Percentiles rank a stretch among this genome's conserved stretches.
Evolutionary conservation across 2,888 invertebrate species (phyloP).

Genomic region (Catocala nupta): DNA sequence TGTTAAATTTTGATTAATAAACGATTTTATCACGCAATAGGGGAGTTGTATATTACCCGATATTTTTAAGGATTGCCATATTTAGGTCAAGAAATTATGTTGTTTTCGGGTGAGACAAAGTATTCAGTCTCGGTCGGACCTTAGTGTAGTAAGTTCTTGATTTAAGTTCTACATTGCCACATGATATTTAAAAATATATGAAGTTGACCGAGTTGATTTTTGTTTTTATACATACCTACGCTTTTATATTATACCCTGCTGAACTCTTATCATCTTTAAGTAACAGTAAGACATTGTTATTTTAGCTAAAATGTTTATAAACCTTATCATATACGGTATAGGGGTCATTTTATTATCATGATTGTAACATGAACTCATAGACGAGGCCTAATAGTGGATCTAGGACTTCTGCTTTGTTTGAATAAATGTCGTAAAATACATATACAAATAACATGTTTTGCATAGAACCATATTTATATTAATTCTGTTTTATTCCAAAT

Average conservation of each 20-base stretch:
- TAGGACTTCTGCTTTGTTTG: neutral
- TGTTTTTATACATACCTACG: neutral
- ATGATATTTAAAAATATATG: no score
- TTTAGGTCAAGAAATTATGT: no score
- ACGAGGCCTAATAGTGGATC: neutral
- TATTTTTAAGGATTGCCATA: no score
- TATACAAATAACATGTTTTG: conserved; percentile 14
- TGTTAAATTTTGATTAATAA: no score
- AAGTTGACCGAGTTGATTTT: neutral
- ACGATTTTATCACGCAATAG: no score
- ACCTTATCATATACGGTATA: conserved; percentile 44
- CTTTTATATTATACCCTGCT: conserved; percentile 22
- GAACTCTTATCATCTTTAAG: conserved; percentile 17
- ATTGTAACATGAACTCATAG: neutral
- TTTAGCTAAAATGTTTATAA: conserved; percentile 43
- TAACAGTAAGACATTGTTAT: conserved; percentile 26
- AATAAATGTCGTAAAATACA: conserved; percentile 6
- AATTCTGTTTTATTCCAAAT: conserved; percentile 19
- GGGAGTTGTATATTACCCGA: no score
- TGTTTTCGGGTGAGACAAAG: no score
- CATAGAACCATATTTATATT: conserved; percentile 6
- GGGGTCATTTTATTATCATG: conserved; percentile 21
- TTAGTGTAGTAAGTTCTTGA: no score
- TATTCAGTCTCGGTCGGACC: no score
- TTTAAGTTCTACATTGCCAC: no score